Evolutionary conservation across 2,797 vertebrate genomes (phyloP).

Genomic region (Phyllotis vaccarum): DNA sequence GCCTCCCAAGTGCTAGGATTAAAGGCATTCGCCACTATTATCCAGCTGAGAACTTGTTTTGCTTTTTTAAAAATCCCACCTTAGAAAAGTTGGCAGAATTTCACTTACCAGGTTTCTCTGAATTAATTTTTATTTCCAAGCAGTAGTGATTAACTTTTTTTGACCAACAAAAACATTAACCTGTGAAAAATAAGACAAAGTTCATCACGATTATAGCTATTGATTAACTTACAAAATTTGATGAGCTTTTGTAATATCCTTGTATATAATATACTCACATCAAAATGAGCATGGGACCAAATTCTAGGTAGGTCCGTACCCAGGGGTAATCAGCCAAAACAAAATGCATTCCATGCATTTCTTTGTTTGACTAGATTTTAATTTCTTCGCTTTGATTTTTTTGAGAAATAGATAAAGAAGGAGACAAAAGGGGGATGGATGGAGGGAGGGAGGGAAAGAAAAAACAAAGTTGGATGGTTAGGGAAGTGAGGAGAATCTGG

Average conservation of each 20-base stretch:
- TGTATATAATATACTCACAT: slow-evolving; percentile 81
- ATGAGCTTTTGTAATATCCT: slow-evolving; percentile 82
- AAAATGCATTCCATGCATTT: not conserved
- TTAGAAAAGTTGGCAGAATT: slow-evolving; percentile 81
- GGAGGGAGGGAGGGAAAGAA: not conserved
- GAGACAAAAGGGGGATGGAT: not conserved
- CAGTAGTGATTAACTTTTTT: slow-evolving; percentile 88
- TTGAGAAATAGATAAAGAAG: not conserved
- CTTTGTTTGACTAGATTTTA: not conserved
- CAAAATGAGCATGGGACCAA: not conserved
- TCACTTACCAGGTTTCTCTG: slow-evolving; percentile 75
- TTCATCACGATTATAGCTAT: slow-evolving; percentile 85
- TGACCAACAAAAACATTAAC: slow-evolving; percentile 85
- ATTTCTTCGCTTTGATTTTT: not conserved
- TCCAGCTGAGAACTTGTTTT: not conserved
- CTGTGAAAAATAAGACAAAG: slow-evolving; percentile 84
- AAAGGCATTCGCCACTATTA: not conserved
- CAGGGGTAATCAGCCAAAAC: no score
- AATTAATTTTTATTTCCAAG: slow-evolving; percentile 84
- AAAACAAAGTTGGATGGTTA: not conserved
- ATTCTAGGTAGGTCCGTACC: not conserved
- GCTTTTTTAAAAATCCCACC: not conserved
- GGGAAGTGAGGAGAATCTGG: not conserved
- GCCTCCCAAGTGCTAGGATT: not conserved
- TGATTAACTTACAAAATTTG: slow-evolving; percentile 88